Conservation (phyloP, 2,888 invertebrate genomes). For the Euzophera pinguis region DNA sequence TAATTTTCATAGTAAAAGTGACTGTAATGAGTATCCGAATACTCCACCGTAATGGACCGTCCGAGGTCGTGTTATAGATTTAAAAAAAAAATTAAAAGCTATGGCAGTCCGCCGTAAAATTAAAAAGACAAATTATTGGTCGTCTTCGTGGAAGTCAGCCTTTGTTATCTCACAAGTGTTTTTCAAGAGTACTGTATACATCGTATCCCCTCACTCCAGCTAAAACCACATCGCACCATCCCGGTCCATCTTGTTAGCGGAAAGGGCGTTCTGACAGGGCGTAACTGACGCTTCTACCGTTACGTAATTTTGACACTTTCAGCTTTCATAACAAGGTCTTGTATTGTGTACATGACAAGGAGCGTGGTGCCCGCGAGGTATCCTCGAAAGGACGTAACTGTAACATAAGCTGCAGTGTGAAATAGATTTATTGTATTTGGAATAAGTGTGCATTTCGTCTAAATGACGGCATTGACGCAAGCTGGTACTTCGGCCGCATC, state of each 20-base stretch:
- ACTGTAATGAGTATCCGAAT: constrained; percentile 69
- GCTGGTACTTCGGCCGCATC: constrained; percentile 61
- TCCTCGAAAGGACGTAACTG: constrained; percentile 72
- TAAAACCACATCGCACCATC: constrained; percentile 52
- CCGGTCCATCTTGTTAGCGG: constrained; percentile 71
- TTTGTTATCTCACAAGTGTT: constrained; percentile 80
- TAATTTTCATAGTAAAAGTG: constrained; percentile 57
- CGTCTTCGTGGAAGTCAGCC: constrained; percentile 77
- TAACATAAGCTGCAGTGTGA: constrained; percentile 54
- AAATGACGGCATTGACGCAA: constrained; percentile 69
- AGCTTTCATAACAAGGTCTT: constrained; percentile 73
- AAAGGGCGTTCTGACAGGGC: constrained; percentile 71
- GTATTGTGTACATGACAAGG: constrained; percentile 60
- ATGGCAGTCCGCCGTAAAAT: constrained; percentile 76
- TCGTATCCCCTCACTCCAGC: constrained; percentile 51
- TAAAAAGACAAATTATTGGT: constrained; percentile 80
- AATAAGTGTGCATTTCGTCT: constrained; percentile 74
- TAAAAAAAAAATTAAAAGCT: constrained; percentile 69
- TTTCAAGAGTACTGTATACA: constrained; percentile 75
- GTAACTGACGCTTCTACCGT: constrained; percentile 72
- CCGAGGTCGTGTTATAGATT: constrained; percentile 59
- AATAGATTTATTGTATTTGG: constrained; percentile 71
- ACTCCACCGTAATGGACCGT: constrained; percentile 64
- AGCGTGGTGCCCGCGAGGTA: constrained; percentile 52
- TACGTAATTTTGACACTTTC: constrained; percentile 77